These are phyloP conservation scores for Parauchenoglanis ngamensis DNA, from an alignment of 2,797 vertebrate species.

Conservation along the genomic window DNA sequence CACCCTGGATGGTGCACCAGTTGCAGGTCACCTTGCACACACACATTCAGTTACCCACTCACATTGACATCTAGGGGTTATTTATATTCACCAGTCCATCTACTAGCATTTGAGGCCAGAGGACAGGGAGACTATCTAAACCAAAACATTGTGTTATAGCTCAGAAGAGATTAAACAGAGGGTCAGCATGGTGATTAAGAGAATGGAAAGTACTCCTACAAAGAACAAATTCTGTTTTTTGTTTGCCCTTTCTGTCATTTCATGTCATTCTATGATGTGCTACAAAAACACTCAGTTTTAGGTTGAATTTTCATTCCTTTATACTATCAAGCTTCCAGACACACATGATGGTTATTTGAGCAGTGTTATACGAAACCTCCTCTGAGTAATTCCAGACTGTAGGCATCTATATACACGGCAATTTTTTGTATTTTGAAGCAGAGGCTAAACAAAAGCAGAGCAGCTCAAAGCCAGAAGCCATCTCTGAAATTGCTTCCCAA, in stretches of 20 bases:
- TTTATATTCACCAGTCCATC: neutral
- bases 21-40: neutral
- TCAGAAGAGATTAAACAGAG: neutral
- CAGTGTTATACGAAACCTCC: constrained; percentile 15
- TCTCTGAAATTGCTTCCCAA: constrained; percentile 33
- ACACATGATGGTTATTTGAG: constrained; percentile 39
- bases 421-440: constrained; percentile 6
- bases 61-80: neutral
- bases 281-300: neutral
- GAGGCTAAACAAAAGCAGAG: constrained; percentile 34
- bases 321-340: constrained; percentile 34
- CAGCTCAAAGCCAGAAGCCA: constrained; percentile 3
- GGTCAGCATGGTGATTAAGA: neutral
- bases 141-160: neutral
- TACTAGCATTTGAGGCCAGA: neutral
- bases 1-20: neutral
- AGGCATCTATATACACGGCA: constrained; percentile 36
- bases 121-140: neutral
- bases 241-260: neutral
- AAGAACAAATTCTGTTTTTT: neutral
- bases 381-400: constrained; percentile 43
- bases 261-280: neutral
- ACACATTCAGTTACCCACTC: neutral
- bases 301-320: neutral
- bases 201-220: neutral